Evolutionary conservation across 1,140 invertebrate genomes (phyloP).

Genomic region (Chymomyza costata): DNA sequence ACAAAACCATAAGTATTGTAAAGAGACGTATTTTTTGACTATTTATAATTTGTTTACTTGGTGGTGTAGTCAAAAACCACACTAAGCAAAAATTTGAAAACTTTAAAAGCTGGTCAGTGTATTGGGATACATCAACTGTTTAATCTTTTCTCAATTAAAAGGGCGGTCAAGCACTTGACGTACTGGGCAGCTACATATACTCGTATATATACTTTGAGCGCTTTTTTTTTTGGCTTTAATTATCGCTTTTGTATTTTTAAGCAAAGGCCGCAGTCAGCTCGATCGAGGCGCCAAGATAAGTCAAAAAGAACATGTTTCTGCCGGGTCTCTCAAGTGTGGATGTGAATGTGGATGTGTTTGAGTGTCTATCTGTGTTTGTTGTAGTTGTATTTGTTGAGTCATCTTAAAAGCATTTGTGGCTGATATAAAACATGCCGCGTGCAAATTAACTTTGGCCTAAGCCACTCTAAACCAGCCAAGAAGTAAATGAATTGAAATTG

Average conservation of each 20-base stretch:
- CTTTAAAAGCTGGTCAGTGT: too few species aligned
- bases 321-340: conserved; percentile 65
- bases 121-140: too few species aligned
- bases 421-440: conserved; percentile 68
- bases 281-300: conserved; percentile 72
- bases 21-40: too few species aligned
- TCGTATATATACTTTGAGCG: too few species aligned
- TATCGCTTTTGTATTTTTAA: conserved; percentile 66
- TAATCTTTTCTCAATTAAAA: too few species aligned
- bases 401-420: conserved; percentile 65
- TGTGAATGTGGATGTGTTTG: not conserved
- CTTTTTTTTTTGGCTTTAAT: conserved; percentile 71
- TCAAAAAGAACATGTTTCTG: conserved; percentile 71
- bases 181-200: too few species aligned
- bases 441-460: conserved; percentile 71
- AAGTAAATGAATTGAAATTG: conserved; percentile 56
- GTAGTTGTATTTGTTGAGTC: conserved; percentile 60
- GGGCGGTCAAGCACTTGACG: too few species aligned
- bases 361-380: conserved; percentile 28
- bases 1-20: too few species aligned
- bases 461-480: conserved; percentile 42
- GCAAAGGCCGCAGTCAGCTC: conserved; percentile 57
- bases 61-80: too few species aligned
- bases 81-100: too few species aligned
- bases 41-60: too few species aligned